Percentiles rank a stretch among this genome's conserved stretches.
phyloP scores from a whole-genome alignment of 53 echinoderm and acorn worm species.

The Arbacia lixula region DNA sequence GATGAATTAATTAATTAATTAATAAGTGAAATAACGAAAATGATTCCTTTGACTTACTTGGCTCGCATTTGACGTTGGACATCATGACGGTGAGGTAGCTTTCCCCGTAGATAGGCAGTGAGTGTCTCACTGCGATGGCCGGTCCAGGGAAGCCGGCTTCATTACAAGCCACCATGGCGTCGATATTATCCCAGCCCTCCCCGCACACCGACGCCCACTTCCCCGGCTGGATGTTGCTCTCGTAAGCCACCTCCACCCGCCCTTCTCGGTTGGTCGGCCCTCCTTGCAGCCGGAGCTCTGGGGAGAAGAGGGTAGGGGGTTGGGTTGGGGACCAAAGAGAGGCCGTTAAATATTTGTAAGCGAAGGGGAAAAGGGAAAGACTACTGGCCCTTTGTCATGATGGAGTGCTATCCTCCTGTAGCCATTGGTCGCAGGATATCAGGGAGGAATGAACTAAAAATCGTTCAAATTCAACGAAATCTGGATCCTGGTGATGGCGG shows the following conservation, averaged over 20 bases:
- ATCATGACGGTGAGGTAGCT: conserved; percentile 45
- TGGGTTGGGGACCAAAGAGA: not conserved
- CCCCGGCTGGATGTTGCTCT: conserved; percentile 44
- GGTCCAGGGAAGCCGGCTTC: conserved; percentile 32
- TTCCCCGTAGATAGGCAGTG: conserved; percentile 16
- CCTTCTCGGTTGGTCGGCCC: conserved; percentile 15
- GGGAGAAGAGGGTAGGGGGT: not conserved
- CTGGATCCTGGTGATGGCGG: not conserved
- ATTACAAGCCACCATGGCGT: conserved; percentile 39
- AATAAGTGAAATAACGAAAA: no score
- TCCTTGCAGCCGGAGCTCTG: conserved; percentile 41
- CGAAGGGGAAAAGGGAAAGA: no score
- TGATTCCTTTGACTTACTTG: conserved; percentile 42
- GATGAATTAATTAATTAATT: no score
- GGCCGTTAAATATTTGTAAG: not conserved
- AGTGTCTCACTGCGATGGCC: conserved; percentile 24
- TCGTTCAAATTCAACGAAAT: not conserved
- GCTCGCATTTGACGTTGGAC: conserved; percentile 25
- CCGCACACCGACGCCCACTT: conserved; percentile 42
- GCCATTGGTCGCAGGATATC: no score
- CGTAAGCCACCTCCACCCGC: conserved; percentile 38
- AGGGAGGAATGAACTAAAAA: not conserved
- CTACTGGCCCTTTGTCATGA: no score
- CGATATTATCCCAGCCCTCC: conserved; percentile 27
- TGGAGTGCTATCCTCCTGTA: no score